Base-by-base conservation (phyloP, 1,140 invertebrate genomes). In the Sarcophaga peregrina region DNA sequence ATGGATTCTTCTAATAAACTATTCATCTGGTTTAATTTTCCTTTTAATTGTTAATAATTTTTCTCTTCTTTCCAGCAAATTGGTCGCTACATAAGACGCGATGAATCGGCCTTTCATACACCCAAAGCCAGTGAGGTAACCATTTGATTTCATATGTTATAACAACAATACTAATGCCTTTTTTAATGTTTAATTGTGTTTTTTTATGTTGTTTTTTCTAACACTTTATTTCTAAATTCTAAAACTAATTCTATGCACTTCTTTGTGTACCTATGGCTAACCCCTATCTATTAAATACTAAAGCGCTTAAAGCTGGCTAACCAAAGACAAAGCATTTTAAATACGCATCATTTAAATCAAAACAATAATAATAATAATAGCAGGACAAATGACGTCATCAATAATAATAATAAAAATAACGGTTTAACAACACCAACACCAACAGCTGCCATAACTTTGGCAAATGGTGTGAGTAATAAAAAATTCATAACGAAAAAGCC, bases 91-190 rank as follows among this genome's bases (percentile, higher is more conserved):
- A 85, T 89, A 82, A 84, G 87, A 13, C 86, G 88, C 3, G 88
- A 89, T 83, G 88, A 89, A 82, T 87, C 86, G 62, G 84, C 87
- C 25, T 83, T 89, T 52, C 87, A 86, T 82, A 85, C 88, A 11
- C 88, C 88, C 80, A 85, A 89, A 48, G 50, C 87, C 1, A 89
- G 86, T 82, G 87, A 89, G 85, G 88, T 89, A 83, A 89, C 87
- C 85, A 20, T 37, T 17, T 62, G 58, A n/a, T 62, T 47, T 78
- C 75, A n/a, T 45, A 0, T 47, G 46, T 50, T 47, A 20, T 47
- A 78, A 47, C 37, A 47, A 7, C 25, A 1, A 37, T 37, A 37
- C 25, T 2, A 37, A 37, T 37, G 25, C 0, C 15, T 3, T 58
- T 58, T 58, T 11, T 58, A 58, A 58, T n/a, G 25, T 58, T n/a